phyloP scores from a whole-genome alignment of 2,888 invertebrate species.

The Synanthedon tipuliformis region DNA sequence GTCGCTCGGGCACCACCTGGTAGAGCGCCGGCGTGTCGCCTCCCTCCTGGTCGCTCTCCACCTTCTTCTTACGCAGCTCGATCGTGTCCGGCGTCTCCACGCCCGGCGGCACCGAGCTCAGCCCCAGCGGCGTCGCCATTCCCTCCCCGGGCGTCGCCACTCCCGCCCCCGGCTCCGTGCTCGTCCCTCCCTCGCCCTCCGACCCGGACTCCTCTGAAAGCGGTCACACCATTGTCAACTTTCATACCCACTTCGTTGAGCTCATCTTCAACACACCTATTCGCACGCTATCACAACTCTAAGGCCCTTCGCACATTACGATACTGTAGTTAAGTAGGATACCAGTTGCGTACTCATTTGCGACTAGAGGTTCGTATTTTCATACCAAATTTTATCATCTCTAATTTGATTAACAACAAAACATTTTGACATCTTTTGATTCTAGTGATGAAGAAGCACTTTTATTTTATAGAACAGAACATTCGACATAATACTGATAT shows the following conservation, averaged over 20 bases:
- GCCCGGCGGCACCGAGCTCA: conserved; percentile 91
- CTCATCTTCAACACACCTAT: neutral
- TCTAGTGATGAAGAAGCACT: too few species aligned
- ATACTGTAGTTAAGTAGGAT: too few species aligned
- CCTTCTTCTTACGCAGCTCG: conserved; percentile 95
- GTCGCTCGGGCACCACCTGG: conserved; percentile 95
- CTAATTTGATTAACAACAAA: too few species aligned
- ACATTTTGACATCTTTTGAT: too few species aligned
- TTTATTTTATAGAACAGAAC: too few species aligned
- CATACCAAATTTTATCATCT: too few species aligned
- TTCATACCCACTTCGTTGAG: neutral
- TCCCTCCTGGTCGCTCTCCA: conserved; percentile 97
- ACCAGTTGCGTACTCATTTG: too few species aligned
- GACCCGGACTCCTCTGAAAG: conserved; percentile 41
- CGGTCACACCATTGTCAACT: too few species aligned
- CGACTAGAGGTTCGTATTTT: too few species aligned
- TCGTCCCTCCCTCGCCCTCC: conserved; percentile 45
- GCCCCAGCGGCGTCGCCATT: conserved; percentile 93
- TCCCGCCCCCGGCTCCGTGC: conserved; percentile 75
- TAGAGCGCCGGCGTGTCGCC: conserved; percentile 95
- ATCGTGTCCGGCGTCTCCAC: conserved; percentile 99
- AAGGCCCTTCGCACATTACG: too few species aligned
- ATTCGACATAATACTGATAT: too few species aligned
- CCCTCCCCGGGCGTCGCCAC: conserved; percentile 94
- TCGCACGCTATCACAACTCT: too few species aligned